These are phyloP conservation scores for Verasper variegatus DNA, from an alignment of 2,113 vertebrate genomes.

Conservation along the genomic window DNA sequence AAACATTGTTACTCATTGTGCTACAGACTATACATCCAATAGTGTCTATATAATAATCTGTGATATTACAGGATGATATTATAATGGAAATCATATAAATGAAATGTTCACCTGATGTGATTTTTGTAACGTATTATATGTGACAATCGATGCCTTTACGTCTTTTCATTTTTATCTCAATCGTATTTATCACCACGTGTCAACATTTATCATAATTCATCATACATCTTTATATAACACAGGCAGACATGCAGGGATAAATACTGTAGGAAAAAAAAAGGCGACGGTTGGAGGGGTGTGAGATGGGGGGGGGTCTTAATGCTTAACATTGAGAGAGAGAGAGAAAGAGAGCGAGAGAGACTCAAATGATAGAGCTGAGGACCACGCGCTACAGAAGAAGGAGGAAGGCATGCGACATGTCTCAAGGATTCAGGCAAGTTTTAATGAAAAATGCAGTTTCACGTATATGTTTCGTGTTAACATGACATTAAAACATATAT, in stretches of 20 bases:
- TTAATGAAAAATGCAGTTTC: conserved; percentile 1
- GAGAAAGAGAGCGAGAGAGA: conserved; percentile 42
- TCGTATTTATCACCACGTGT: neutral
- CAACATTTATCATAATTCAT: neutral
- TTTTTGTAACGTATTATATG: neutral
- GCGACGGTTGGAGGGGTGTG: conserved; percentile 63
- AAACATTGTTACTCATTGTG: neutral
- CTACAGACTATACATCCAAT: neutral
- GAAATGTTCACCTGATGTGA: neutral
- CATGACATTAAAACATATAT: too few relatives aligned
- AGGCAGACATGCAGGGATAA: neutral
- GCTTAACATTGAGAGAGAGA: conserved; percentile 65
- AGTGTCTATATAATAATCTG: too few relatives aligned
- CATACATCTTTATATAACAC: neutral
- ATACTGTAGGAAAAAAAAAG: conserved; percentile 6
- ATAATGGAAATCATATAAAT: too few relatives aligned
- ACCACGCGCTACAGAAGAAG: conserved; percentile 79
- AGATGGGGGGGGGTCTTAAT: neutral
- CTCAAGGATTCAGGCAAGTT: conserved; percentile 85
- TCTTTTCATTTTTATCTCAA: neutral
- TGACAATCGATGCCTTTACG: neutral
- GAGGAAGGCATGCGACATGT: conserved; percentile 75
- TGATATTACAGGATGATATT: too few relatives aligned
- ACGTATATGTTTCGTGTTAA: neutral
- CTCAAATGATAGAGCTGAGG: conserved; percentile 74